Evolutionary conservation across 2,888 invertebrate species (phyloP), one percentile per base, ranked within the genome.

Genomic region (Thymelicus sylvestris): DNA sequence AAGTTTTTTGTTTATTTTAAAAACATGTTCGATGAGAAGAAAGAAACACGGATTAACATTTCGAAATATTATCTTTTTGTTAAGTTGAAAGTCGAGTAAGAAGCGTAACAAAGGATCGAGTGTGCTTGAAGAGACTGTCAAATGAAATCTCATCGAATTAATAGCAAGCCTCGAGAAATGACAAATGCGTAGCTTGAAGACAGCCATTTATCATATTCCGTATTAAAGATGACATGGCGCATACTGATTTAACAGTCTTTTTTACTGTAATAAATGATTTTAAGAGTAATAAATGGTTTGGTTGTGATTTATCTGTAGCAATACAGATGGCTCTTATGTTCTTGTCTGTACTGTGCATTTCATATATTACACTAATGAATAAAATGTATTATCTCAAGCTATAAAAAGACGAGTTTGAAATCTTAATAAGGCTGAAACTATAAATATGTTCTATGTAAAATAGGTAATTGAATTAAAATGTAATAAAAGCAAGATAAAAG

Each of bases 141-240:
- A 82, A 85, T 82, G 80, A 80, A 80, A 86, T 81, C 78, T 81
- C 75, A 76, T 83, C 83, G 80, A 82, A 83, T 85, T 80, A 83
- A 81, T 79, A 81, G 77, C 73, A 73, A 77, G 64, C 66, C 71
- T 79, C 75, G 74, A 63, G 67, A 75, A 79, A 79, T 87, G 87
- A 89, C 82, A 86, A 87, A 88, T 86, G 86, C 76, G 76, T 74
- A 74, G 68, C 76, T 78, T 77, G 80, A 77, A 79, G 77, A 72
- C 74, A 80, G 80, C 83, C 84, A 83, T 88, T 85, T 84, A 82
- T 86, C 85, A 82, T 81, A 68, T 70, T 67, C 48, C 55, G 48
- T 72, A 73, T 72, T 73, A 73, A 73, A 73, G 67, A 71, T 48
- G 71, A 71, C 67, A 72, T 62, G 60, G 57, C 71, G 62, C 71